These are phyloP conservation scores for Bovichtus variegatus DNA, from an alignment of 2,797 vertebrate genomes.

Conservation along the genomic window DNA sequence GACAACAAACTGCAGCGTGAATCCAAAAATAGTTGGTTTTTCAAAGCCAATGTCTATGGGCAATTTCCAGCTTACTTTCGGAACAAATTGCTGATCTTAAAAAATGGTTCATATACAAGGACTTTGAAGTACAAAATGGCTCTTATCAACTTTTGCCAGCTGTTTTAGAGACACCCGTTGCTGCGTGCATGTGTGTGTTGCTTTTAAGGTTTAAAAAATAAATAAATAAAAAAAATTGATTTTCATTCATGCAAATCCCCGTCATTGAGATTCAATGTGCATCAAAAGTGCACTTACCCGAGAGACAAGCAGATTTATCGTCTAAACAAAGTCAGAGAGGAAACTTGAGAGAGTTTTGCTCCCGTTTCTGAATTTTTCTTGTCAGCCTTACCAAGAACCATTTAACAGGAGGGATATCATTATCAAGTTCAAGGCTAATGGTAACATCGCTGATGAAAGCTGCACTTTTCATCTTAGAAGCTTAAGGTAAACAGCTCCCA, in stretches of 20 bases:
- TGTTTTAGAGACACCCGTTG: slow-evolving; percentile 63
- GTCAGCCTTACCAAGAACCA: slow-evolving; percentile 9
- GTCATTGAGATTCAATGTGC: slow-evolving; percentile 66
- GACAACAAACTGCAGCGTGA: slow-evolving; percentile 59
- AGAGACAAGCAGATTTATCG: slow-evolving; percentile 62
- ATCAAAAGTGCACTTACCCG: slow-evolving; percentile 56
- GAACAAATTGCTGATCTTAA: slow-evolving; percentile 75
- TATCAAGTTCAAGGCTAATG: slow-evolving; percentile 49
- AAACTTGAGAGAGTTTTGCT: slow-evolving; percentile 41
- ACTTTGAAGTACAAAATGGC: slow-evolving; percentile 79
- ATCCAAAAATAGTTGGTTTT: slow-evolving; percentile 66
- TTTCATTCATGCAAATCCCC: slow-evolving; percentile 74
- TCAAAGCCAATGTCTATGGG: slow-evolving; percentile 67
- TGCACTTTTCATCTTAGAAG: slow-evolving; percentile 47
- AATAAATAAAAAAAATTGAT: slow-evolving; percentile 50
- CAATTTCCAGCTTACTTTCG: slow-evolving; percentile 57
- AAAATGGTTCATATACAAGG: slow-evolving; percentile 56
- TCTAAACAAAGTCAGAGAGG: slow-evolving; percentile 58
- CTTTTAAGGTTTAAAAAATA: slow-evolving; percentile 58
- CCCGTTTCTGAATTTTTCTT: slow-evolving; percentile 26
- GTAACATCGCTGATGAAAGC: slow-evolving; percentile 34
- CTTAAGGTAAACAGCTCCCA: slow-evolving; percentile 35
- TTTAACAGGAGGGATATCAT: slow-evolving; percentile 44
- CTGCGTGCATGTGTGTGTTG: slow-evolving; percentile 35
- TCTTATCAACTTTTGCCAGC: slow-evolving; percentile 82